Evolutionary conservation across 2,113 vertebrate species (phyloP).

Genomic region (Thalassarche chlororhynchos): DNA sequence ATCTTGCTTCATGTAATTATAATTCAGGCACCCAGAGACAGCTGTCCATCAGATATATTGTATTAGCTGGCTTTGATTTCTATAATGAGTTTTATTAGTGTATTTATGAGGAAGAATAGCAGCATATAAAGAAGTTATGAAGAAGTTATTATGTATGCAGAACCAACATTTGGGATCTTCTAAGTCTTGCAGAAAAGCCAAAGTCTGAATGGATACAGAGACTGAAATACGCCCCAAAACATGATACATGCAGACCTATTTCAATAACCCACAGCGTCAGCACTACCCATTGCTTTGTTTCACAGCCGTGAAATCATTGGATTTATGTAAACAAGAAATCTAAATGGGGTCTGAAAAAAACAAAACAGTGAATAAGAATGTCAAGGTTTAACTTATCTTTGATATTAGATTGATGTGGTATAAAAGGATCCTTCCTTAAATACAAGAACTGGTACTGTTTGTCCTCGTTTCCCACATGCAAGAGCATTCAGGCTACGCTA

Average conservation of each 20-base stretch:
- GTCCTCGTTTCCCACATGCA: not conserved
- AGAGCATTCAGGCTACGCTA: not conserved
- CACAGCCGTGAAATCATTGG: not conserved
- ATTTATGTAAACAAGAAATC: not conserved
- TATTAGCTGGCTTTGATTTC: conserved; percentile 53
- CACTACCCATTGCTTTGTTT: not conserved
- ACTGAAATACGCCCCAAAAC: not conserved
- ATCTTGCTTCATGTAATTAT: conserved; percentile 35
- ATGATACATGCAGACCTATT: not conserved
- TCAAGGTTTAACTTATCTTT: not conserved
- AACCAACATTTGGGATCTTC: not conserved
- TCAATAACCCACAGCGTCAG: not conserved
- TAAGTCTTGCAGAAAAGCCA: not conserved
- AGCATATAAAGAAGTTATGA: conserved; percentile 46
- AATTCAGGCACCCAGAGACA: conserved; percentile 48
- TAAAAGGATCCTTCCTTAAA: not conserved
- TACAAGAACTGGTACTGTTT: not conserved
- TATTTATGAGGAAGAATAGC: conserved; percentile 50
- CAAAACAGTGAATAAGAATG: not conserved
- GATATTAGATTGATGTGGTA: not conserved
- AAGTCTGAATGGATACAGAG: not conserved
- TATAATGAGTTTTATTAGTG: conserved; percentile 62
- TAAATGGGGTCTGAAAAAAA: not conserved
- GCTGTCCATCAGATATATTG: conserved; percentile 50
- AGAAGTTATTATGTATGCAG: conserved; percentile 39